phyloP scores from a whole-genome alignment of 1,140 invertebrate genomes.

The Dinoponera quadriceps region DNA sequence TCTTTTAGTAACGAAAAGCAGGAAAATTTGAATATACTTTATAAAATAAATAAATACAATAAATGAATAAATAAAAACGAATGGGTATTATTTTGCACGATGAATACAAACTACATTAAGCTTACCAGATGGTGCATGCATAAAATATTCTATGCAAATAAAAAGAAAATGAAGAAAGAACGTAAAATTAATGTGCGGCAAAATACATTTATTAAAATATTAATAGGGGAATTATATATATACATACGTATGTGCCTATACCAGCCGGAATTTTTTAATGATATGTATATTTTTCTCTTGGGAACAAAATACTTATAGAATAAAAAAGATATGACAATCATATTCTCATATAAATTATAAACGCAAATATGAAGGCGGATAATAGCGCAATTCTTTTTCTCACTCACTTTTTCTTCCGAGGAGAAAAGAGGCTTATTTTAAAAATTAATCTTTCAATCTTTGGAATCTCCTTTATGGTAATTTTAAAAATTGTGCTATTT shows the following conservation, averaged over 20 bases:
- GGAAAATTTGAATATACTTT: background rate
- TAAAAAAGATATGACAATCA: background rate
- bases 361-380: too few species aligned
- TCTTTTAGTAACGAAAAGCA: conserved; percentile 25
- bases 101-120: background rate
- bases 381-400: too few species aligned
- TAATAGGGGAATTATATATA: background rate
- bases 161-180: conserved; percentile 2
- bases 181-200: background rate
- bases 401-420: too few species aligned
- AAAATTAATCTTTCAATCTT: background rate
- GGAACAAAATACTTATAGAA: background rate
- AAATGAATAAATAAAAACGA: conserved; percentile 9
- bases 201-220: conserved; percentile 35
- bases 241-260: background rate
- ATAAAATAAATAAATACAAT: conserved; percentile 38
- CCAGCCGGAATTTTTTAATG: too few species aligned
- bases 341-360: too few species aligned
- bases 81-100: background rate
- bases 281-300: too few species aligned
- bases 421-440: too few species aligned
- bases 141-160: conserved; percentile 13
- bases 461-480: background rate
- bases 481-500: background rate
- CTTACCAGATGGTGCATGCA: conserved; percentile 17